Percentiles rank a stretch among this genome's conserved stretches.
These are phyloP conservation scores for Andricus quercusramuli DNA, from an alignment of 2,888 invertebrate genomes.

Conservation along the genomic window DNA sequence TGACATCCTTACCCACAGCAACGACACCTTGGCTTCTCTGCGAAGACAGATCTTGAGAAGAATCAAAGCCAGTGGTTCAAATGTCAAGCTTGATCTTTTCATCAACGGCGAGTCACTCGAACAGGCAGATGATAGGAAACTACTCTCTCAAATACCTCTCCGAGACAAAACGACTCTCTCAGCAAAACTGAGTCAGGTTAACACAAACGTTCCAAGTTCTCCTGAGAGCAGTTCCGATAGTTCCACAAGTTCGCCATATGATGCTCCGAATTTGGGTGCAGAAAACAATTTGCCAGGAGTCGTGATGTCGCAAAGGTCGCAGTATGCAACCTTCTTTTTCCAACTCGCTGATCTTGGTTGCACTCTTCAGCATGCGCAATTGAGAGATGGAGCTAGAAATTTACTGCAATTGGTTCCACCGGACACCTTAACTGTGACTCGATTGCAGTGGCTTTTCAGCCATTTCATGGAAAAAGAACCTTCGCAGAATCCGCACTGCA, in stretches of 20 bases:
- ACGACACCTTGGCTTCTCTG: slow-evolving; percentile 94
- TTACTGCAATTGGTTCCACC: slow-evolving; percentile 91
- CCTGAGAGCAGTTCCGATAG: slow-evolving; percentile 97
- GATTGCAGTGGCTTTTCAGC: slow-evolving; percentile 81
- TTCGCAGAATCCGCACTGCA: slow-evolving; percentile 64
- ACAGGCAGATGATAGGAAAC: slow-evolving; percentile 91
- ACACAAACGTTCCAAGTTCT: slow-evolving; percentile 87
- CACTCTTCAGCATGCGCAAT: slow-evolving; percentile 87
- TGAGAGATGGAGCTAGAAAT: slow-evolving; percentile 91
- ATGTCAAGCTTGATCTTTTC: slow-evolving; percentile 94
- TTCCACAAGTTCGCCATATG: slow-evolving; percentile 93
- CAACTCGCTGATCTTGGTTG: slow-evolving; percentile 94
- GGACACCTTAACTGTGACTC: slow-evolving; percentile 83
- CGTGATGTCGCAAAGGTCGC: slow-evolving; percentile 90
- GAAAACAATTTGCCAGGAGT: slow-evolving; percentile 96
- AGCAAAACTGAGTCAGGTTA: slow-evolving; percentile 88
- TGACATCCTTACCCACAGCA: slow-evolving; percentile 95
- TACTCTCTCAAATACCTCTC: slow-evolving; percentile 91
- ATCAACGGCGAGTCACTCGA: slow-evolving; percentile 94
- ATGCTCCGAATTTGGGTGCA: slow-evolving; percentile 89
- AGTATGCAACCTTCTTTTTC: slow-evolving; percentile 89
- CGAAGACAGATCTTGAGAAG: slow-evolving; percentile 88
- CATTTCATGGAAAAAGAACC: slow-evolving; percentile 72
- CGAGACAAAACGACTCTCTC: slow-evolving; percentile 93
- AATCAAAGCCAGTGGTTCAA: slow-evolving; percentile 82